Evolutionary conservation across 2,797 vertebrate genomes (phyloP).

Genomic region (Chaunax sp.): DNA sequence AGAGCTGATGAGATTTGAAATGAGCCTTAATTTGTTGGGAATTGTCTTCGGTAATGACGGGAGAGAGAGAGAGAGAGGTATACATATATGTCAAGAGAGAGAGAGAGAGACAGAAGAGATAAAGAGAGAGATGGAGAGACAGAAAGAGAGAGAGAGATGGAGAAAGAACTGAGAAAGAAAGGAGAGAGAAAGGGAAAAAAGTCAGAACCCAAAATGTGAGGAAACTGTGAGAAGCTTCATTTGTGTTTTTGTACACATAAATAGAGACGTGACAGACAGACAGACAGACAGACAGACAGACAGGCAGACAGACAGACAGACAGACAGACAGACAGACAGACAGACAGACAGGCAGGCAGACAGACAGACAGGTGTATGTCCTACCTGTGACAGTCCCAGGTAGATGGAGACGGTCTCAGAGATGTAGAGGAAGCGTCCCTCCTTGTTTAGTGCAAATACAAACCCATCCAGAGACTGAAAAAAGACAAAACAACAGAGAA

Average conservation of each 20-base stretch:
- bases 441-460: conserved; percentile 99
- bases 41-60: conserved; percentile 69
- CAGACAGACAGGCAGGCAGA: not conserved
- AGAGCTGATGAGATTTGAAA: conserved; percentile 77
- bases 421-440: conserved; percentile 99
- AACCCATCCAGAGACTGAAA: conserved; percentile 98
- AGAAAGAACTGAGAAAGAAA: not conserved
- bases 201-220: not conserved
- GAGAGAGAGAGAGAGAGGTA: conserved; percentile 1
- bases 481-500: conserved; percentile 31
- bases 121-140: not conserved
- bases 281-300: not conserved
- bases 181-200: not conserved
- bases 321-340: too few relatives aligned
- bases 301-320: too few relatives aligned
- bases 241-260: not conserved
- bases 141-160: not conserved
- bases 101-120: not conserved
- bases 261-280: not conserved
- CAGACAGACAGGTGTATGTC: conserved; percentile 56
- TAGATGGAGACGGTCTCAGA: conserved; percentile 99
- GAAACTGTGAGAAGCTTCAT: not conserved
- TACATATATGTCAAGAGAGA: conserved; percentile 1
- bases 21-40: conserved; percentile 78
- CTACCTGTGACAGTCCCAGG: conserved; percentile 98